Conservation (phyloP, 2,113 vertebrate species). For the Hemiprocne comata region DNA sequence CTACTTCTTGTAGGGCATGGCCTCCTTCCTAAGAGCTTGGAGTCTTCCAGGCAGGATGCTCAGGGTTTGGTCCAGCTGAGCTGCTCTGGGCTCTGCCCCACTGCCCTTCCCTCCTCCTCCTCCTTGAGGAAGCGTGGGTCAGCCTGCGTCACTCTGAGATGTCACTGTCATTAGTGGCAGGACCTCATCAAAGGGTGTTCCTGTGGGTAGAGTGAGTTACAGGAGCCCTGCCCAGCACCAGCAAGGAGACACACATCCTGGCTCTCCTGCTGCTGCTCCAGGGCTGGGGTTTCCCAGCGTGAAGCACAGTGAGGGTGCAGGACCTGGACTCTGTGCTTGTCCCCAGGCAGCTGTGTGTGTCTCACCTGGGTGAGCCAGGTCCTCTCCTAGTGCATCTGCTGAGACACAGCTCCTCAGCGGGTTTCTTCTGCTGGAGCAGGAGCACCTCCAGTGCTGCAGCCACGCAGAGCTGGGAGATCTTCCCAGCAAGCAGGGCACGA, state of each 20-base stretch:
- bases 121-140: neutral
- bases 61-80: neutral
- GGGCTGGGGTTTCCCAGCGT: neutral
- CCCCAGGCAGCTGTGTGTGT: accelerated
- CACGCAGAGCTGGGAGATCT: neutral
- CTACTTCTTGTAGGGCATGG: neutral
- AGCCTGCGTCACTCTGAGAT: neutral
- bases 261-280: neutral
- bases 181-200: neutral
- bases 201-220: accelerated
- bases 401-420: accelerated
- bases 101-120: neutral
- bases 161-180: neutral
- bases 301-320: too few relatives aligned
- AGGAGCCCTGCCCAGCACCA: neutral
- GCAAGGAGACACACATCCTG: neutral
- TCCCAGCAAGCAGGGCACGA: neutral
- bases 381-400: accelerated
- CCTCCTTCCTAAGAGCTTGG: neutral
- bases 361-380: neutral
- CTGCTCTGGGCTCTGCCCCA: neutral
- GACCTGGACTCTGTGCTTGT: too few relatives aligned
- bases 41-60: neutral
- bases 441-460: neutral
- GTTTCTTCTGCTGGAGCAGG: neutral